These are phyloP conservation scores for Triplophysa rosa DNA, from an alignment of 2,113 vertebrate species.

Conservation along the genomic window DNA sequence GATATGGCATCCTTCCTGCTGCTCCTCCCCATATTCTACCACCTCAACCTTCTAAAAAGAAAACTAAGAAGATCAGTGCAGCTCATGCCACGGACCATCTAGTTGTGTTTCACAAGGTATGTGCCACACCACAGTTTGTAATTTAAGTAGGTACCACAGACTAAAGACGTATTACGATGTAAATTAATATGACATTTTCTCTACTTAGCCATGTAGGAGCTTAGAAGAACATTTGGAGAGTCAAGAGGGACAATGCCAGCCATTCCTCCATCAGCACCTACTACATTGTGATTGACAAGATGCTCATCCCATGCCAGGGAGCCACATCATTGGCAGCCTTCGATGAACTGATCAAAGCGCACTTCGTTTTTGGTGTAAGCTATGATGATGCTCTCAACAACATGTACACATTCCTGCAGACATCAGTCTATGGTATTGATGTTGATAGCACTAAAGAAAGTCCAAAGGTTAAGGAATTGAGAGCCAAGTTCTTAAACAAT, in stretches of 20 bases:
- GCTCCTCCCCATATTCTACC: background rate
- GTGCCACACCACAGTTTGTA: background rate
- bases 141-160: no score
- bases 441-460: background rate
- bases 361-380: background rate
- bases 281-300: no score
- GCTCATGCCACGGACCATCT: background rate
- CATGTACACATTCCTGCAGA: no score
- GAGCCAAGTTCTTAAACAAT: background rate
- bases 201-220: no score
- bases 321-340: background rate
- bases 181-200: no score
- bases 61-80: background rate
- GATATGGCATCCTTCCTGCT: background rate
- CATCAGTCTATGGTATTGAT: background rate
- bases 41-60: background rate
- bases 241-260: no score
- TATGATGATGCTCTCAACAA: background rate
- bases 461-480: background rate
- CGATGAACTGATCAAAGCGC: background rate
- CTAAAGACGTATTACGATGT: no score
- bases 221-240: no score
- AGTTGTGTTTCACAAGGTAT: constrained; percentile 18
- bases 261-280: no score
- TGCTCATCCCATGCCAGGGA: background rate